Conservation (phyloP, 2,888 invertebrate species). For the Apamea sordens region DNA sequence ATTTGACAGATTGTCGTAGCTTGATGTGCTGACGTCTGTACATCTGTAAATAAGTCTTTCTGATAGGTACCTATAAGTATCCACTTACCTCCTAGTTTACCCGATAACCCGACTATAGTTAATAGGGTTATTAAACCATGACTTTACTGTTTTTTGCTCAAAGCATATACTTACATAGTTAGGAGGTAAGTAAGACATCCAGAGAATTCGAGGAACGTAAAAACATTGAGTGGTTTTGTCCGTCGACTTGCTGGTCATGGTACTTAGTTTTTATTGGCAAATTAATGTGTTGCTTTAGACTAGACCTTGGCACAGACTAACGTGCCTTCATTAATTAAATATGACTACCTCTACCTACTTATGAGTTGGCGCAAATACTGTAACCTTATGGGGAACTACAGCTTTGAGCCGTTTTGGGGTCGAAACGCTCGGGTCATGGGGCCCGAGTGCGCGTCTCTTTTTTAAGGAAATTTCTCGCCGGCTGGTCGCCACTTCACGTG, state of each 20-base stretch:
- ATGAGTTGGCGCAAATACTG: too few species aligned
- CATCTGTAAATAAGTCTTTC: not conserved
- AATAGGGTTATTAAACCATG: not conserved
- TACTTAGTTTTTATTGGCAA: constrained; percentile 5
- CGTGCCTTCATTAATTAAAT: not conserved
- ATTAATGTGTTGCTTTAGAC: constrained; percentile 8
- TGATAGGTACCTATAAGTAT: not conserved
- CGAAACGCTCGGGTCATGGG: too few species aligned
- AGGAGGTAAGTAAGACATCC: too few species aligned
- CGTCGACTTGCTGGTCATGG: not conserved
- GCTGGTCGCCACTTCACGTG: too few species aligned
- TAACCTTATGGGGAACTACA: too few species aligned
- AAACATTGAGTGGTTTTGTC: not conserved
- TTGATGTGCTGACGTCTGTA: too few species aligned
- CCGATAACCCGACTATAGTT: not conserved
- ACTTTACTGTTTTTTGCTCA: constrained; percentile 1
- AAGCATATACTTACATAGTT: not conserved
- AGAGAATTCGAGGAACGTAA: not conserved
- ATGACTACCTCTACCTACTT: not conserved
- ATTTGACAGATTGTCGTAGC: too few species aligned
- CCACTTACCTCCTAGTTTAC: not conserved
- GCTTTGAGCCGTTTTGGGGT: too few species aligned
- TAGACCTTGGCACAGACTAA: not conserved
- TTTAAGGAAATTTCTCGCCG: too few species aligned
- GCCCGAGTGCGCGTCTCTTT: too few species aligned